Evolutionary conservation across 2,888 invertebrate species (phyloP).

Genomic region (Tolmerus cingulatus): DNA sequence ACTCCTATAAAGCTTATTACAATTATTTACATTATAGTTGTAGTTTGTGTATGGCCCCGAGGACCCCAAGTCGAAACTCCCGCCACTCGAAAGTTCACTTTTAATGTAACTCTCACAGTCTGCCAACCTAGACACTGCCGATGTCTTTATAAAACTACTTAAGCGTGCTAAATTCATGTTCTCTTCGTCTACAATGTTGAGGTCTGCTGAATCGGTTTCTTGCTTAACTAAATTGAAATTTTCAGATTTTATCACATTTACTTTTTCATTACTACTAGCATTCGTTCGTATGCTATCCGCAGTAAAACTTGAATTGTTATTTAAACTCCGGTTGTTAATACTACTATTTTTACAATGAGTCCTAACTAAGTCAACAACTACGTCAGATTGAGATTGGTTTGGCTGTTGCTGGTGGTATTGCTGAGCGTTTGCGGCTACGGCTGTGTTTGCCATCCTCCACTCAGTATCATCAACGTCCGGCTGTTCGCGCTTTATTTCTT

Average conservation of each 20-base stretch:
- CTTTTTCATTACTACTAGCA: constrained; percentile 58
- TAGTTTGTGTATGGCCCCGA: neutral
- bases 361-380: constrained; percentile 49
- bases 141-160: constrained; percentile 57
- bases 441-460: neutral
- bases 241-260: constrained; percentile 63
- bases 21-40: constrained; percentile 38
- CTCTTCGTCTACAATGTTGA: constrained; percentile 58
- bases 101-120: constrained; percentile 17
- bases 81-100: constrained; percentile 19
- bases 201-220: constrained; percentile 54
- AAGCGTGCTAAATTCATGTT: constrained; percentile 62
- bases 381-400: constrained; percentile 25
- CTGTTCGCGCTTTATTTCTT: constrained; percentile 53
- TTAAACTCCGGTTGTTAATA: constrained; percentile 40
- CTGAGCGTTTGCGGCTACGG: neutral
- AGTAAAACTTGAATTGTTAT: constrained; percentile 28
- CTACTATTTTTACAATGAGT: constrained; percentile 46
- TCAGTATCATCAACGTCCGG: constrained; percentile 24
- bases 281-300: constrained; percentile 16
- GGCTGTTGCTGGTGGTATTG: constrained; percentile 16
- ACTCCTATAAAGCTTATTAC: constrained; percentile 31
- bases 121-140: neutral
- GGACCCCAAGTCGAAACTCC: neutral
- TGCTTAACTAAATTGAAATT: constrained; percentile 55